These are phyloP conservation scores for Paedocypris micromegethes DNA, from an alignment of 2,797 vertebrate species.

Conservation along the genomic window DNA sequence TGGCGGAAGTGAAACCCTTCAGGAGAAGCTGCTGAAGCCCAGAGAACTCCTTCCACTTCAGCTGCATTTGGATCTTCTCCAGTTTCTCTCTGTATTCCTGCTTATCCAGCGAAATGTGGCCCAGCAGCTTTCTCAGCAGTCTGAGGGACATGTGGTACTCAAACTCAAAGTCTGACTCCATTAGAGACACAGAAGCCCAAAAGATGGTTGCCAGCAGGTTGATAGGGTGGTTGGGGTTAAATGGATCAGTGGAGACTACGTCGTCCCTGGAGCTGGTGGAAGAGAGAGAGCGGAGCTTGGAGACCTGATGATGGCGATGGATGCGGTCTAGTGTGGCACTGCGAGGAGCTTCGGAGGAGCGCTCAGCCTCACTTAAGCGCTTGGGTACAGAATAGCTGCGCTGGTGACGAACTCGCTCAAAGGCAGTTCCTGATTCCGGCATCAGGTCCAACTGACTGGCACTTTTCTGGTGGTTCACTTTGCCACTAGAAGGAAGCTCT, in stretches of 20 bases:
- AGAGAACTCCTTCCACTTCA: constrained; percentile 93
- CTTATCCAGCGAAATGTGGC: constrained; percentile 88
- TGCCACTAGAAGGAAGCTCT: constrained; percentile 81
- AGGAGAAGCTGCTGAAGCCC: constrained; percentile 94
- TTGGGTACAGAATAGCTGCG: constrained; percentile 98
- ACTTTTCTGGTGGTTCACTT: constrained; percentile 88
- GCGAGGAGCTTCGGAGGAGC: constrained; percentile 75
- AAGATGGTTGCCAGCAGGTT: constrained; percentile 93
- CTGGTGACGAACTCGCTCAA: constrained; percentile 87
- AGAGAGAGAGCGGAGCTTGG: constrained; percentile 64
- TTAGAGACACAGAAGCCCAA: constrained; percentile 94
- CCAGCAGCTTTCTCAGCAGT: constrained; percentile 86
- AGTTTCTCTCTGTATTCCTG: constrained; percentile 91
- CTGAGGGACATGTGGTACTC: constrained; percentile 95
- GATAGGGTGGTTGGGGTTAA: constrained; percentile 87
- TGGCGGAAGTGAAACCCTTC: constrained; percentile 93
- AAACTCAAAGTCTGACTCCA: constrained; percentile 99
- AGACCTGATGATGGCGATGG: constrained; percentile 79
- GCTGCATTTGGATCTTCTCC: constrained; percentile 92
- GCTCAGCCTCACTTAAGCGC: constrained; percentile 77
- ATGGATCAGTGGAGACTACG: constrained; percentile 70
- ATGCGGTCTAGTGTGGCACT: constrained; percentile 95
- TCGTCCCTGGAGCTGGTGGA: constrained; percentile 68
- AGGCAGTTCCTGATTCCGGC: constrained; percentile 66
- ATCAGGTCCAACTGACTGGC: constrained; percentile 90